Conservation (phyloP, 1,140 invertebrate genomes). For the Calycopis cecrops region DNA sequence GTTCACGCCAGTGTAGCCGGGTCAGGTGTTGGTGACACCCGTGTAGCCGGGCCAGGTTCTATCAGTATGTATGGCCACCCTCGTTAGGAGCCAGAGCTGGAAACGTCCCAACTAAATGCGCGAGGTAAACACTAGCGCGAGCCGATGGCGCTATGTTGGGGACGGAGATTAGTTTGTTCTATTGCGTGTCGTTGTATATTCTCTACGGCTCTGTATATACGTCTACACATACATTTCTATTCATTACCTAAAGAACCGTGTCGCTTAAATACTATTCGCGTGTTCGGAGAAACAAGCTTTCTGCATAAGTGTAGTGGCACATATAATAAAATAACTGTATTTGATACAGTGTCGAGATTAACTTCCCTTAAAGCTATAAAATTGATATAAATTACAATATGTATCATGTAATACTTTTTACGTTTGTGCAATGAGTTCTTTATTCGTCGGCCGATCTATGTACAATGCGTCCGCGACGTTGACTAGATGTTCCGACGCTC, state of each 20-base stretch:
- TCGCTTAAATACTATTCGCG: slow-evolving; percentile 24
- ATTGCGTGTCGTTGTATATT: neutral
- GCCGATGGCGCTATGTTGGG: neutral
- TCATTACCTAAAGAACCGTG: slow-evolving; percentile 14
- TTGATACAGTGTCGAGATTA: slow-evolving; percentile 60
- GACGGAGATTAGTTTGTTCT: neutral
- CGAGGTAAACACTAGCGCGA: neutral
- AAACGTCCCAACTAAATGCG: neutral
- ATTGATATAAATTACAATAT: slow-evolving; percentile 64
- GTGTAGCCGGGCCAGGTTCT: too few relatives aligned
- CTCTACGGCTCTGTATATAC: neutral
- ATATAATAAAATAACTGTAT: slow-evolving; percentile 53
- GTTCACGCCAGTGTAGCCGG: too few relatives aligned
- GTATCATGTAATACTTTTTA: slow-evolving; percentile 63
- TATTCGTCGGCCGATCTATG: slow-evolving; percentile 5
- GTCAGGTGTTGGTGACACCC: too few relatives aligned
- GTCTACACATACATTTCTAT: neutral
- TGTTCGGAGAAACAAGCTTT: slow-evolving; percentile 22
- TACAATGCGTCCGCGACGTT: slow-evolving; percentile 20
- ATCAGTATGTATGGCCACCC: too few relatives aligned
- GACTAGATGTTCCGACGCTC: slow-evolving; percentile 42
- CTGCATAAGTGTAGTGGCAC: slow-evolving; percentile 49
- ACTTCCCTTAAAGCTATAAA: slow-evolving; percentile 62
- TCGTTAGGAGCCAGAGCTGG: neutral
- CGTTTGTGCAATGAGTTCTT: slow-evolving; percentile 45